These are phyloP conservation scores for Cyrtorhinus lividipennis DNA, from an alignment of 1,140 invertebrate genomes.

Conservation along the genomic window DNA sequence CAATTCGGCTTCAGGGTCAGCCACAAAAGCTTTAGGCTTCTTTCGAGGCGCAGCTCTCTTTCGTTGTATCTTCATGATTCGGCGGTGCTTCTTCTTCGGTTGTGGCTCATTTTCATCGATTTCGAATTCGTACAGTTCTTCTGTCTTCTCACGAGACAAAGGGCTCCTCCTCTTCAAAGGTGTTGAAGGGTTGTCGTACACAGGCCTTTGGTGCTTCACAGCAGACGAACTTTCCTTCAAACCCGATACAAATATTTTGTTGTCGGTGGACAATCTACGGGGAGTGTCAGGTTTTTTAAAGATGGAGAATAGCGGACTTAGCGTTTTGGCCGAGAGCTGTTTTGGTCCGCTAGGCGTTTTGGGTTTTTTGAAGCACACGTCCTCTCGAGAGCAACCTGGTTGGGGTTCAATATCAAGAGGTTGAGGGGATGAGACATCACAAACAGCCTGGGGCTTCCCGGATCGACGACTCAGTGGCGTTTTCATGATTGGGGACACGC, in stretches of 20 bases:
- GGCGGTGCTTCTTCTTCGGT: slow-evolving; percentile 6
- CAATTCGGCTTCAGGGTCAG: not conserved
- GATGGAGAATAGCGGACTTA: not conserved
- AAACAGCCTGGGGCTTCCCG: no score
- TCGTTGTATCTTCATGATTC: slow-evolving; percentile 10
- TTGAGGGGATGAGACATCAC: no score
- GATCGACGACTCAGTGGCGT: not conserved
- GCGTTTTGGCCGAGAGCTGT: not conserved
- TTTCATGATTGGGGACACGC: not conserved
- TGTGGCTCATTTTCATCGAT: slow-evolving; percentile 16
- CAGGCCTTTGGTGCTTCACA: not conserved
- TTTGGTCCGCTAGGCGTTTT: not conserved
- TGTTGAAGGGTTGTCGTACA: not conserved
- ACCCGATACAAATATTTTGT: not conserved
- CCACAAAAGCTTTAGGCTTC: not conserved
- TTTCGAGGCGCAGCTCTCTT: not conserved
- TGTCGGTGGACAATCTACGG: not conserved
- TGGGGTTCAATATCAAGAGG: not conserved
- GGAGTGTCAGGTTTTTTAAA: slow-evolving; percentile 3
- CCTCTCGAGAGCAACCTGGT: not conserved
- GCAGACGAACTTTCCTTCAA: not conserved
- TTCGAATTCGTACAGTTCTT: slow-evolving; percentile 16
- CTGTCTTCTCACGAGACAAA: not conserved
- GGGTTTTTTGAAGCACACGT: not conserved
- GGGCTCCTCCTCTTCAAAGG: not conserved